phyloP scores from a whole-genome alignment of 2,113 vertebrate species.

The Podarcis cretensis region DNA sequence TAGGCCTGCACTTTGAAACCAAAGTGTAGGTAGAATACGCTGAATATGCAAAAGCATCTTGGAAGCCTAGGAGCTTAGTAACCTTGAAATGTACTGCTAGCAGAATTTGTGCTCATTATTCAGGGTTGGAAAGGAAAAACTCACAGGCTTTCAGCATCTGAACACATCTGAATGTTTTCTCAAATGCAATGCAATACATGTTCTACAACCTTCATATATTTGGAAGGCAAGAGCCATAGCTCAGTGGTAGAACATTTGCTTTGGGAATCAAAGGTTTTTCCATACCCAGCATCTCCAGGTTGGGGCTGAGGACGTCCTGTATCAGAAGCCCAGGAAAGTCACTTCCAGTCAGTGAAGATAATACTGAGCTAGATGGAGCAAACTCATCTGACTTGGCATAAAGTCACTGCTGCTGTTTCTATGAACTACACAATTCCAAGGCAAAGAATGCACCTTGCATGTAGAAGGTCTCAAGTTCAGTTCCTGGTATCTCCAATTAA shows the following conservation, averaged over 20 bases:
- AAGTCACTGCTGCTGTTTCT: too few species aligned
- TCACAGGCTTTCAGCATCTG: not conserved
- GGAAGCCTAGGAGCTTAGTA: not conserved
- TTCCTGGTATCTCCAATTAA: not conserved
- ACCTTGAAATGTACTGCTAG: not conserved
- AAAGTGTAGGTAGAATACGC: not conserved
- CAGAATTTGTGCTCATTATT: not conserved
- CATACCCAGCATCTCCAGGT: too few species aligned
- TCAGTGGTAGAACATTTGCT: too few species aligned
- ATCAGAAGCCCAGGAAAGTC: too few species aligned
- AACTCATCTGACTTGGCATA: too few species aligned
- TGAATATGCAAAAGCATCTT: not conserved
- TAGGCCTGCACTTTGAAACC: not conserved
- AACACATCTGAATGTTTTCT: not conserved
- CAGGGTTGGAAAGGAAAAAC: not conserved
- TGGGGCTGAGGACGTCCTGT: too few species aligned
- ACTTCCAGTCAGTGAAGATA: too few species aligned
- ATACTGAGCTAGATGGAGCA: too few species aligned
- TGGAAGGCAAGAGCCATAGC: not conserved
- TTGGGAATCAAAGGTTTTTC: too few species aligned
- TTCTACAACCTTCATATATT: not conserved
- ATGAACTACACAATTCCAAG: not conserved
- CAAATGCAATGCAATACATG: not conserved
- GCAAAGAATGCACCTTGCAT: not conserved
- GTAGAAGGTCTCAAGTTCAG: not conserved